phyloP scores from a whole-genome alignment of 2,113 vertebrate species.

The Lutjanus erythropterus region DNA sequence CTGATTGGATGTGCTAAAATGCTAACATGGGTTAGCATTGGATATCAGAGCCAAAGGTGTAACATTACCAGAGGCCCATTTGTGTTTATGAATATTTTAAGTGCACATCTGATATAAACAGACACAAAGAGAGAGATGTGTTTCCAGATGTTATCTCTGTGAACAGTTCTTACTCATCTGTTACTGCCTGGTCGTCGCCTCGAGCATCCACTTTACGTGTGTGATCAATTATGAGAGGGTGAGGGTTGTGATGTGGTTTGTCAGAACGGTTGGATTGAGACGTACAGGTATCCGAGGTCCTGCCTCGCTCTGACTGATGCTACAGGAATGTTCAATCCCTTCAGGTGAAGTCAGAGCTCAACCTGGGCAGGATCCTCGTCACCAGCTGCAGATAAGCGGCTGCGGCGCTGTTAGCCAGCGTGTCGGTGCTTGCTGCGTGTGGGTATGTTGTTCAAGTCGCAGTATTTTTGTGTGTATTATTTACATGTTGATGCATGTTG shows the following conservation, averaged over 20 bases:
- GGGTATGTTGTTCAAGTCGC: background rate
- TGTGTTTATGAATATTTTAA: background rate
- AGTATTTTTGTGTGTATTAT: slow-evolving; percentile 16
- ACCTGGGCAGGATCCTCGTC: slow-evolving; percentile 10
- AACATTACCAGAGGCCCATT: background rate
- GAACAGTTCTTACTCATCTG: slow-evolving; percentile 27
- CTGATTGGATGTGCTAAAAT: no score
- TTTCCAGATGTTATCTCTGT: slow-evolving; percentile 33
- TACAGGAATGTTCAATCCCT: slow-evolving; percentile 63
- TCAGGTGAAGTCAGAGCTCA: slow-evolving; percentile 55
- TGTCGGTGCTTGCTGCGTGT: slow-evolving; percentile 64
- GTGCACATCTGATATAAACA: background rate
- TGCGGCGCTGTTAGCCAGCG: background rate
- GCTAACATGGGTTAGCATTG: no score
- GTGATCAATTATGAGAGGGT: slow-evolving; percentile 20
- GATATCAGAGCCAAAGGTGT: background rate
- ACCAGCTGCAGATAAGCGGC: slow-evolving; percentile 18
- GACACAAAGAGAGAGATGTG: background rate
- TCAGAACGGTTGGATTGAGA: slow-evolving; percentile 52
- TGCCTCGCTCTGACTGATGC: slow-evolving; percentile 45
- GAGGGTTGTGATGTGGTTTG: slow-evolving; percentile 8
- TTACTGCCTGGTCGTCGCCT: slow-evolving; percentile 23
- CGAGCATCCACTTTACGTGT: slow-evolving; percentile 6
- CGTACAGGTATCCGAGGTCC: slow-evolving; percentile 13
- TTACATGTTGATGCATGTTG: slow-evolving; percentile 58